Conservation (phyloP, 2,888 invertebrate genomes). For the Apotomis turbidana region DNA sequence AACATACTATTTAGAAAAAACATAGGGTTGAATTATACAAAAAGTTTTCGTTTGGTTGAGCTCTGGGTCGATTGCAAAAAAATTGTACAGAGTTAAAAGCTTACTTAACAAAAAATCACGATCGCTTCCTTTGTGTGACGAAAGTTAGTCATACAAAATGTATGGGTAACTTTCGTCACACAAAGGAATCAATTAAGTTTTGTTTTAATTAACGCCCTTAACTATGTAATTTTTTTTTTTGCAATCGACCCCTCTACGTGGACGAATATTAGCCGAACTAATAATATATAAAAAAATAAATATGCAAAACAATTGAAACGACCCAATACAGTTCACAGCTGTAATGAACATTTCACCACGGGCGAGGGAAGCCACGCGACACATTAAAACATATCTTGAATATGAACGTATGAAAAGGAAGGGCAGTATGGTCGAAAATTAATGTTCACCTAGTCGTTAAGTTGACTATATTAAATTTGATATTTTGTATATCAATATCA, state of each 20-base stretch:
- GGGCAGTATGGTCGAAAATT: conserved; percentile 7
- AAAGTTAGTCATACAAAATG: too few relatives aligned
- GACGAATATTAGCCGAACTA: not conserved
- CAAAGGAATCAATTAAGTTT: too few relatives aligned
- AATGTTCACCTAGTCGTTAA: conserved; percentile 22
- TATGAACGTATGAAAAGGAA: conserved; percentile 26
- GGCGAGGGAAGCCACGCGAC: conserved; percentile 4
- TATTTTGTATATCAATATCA: not conserved
- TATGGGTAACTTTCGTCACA: too few relatives aligned
- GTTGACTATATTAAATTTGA: conserved; percentile 18
- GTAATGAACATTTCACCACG: conserved; percentile 3
- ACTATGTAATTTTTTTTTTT: too few relatives aligned
- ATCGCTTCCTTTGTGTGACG: too few relatives aligned
- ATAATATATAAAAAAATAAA: too few relatives aligned
- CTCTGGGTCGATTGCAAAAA: too few relatives aligned
- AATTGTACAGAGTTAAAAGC: too few relatives aligned
- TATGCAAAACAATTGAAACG: too few relatives aligned
- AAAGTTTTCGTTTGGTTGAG: not conserved
- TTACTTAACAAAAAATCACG: too few relatives aligned
- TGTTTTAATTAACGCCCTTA: too few relatives aligned
- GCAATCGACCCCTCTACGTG: too few relatives aligned
- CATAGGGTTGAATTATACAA: not conserved
- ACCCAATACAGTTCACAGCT: not conserved
- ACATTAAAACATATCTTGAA: conserved; percentile 35
- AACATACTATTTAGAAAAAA: not conserved